phyloP scores from a whole-genome alignment of 1,140 invertebrate species.

The Drosophila varians region DNA sequence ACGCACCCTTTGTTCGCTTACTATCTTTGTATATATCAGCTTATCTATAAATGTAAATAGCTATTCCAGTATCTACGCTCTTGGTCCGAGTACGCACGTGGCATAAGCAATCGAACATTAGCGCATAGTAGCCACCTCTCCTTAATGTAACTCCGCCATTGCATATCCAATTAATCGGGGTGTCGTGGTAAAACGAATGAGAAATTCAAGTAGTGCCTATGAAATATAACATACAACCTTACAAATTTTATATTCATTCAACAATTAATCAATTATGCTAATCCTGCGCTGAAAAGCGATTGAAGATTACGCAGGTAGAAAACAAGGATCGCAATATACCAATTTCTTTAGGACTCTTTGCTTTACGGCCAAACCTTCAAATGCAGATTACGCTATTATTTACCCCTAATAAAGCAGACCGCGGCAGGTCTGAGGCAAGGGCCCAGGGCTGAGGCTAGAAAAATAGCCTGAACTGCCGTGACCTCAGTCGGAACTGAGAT shows the following conservation, averaged over 20 bases:
- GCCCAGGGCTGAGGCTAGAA: neutral
- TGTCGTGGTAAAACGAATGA: slow-evolving; percentile 3
- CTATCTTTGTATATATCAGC: neutral
- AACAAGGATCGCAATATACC: too few species aligned
- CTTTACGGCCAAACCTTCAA: slow-evolving; percentile 42
- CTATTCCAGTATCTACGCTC: slow-evolving; percentile 1
- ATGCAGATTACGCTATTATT: slow-evolving; percentile 76
- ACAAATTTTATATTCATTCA: neutral
- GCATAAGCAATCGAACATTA: slow-evolving; percentile 45
- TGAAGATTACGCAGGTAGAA: slow-evolving; percentile 9
- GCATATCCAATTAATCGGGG: neutral
- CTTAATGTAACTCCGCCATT: slow-evolving; percentile 58
- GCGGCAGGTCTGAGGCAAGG: neutral
- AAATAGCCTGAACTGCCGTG: slow-evolving; percentile 21
- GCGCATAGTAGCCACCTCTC: slow-evolving; percentile 60
- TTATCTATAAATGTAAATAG: neutral
- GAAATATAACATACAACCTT: too few species aligned
- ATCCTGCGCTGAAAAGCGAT: slow-evolving; percentile 54
- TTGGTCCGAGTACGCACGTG: slow-evolving; percentile 36
- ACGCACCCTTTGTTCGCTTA: slow-evolving; percentile 20
- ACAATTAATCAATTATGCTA: slow-evolving; percentile 9
- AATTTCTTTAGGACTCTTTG: slow-evolving; percentile 61
- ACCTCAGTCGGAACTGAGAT: slow-evolving; percentile 55
- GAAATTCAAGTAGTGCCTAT: slow-evolving; percentile 52
- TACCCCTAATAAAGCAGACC: slow-evolving; percentile 56